Percentiles rank a stretch among this genome's conserved stretches.
phyloP scores from a whole-genome alignment of 1,140 invertebrate species.

The Vollenhovia emeryi region DNA sequence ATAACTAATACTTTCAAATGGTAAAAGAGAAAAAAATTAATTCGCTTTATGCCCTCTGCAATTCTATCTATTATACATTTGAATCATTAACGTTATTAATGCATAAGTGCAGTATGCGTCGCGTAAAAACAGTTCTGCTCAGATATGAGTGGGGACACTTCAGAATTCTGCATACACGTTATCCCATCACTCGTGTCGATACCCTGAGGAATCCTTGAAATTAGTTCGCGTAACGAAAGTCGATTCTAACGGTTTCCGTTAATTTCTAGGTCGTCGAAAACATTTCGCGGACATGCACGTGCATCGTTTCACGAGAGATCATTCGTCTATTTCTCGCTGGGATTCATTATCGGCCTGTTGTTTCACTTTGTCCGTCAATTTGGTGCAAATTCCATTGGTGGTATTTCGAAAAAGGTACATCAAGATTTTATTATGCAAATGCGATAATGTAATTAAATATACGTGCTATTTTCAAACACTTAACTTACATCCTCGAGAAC shows the following conservation, averaged over 20 bases:
- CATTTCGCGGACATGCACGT: background rate
- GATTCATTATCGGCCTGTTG: background rate
- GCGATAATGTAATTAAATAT: background rate
- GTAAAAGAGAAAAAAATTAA: background rate
- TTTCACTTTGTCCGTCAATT: background rate
- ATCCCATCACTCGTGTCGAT: constrained; percentile 53
- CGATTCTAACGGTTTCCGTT: constrained; percentile 36
- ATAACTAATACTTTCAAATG: background rate
- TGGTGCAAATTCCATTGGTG: background rate
- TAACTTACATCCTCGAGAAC: background rate
- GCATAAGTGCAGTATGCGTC: too few relatives aligned
- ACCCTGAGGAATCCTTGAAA: constrained; percentile 56
- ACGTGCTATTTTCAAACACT: background rate
- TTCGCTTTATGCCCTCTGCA: background rate
- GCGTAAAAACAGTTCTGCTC: constrained; percentile 20
- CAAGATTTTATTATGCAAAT: background rate
- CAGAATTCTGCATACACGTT: constrained; percentile 44
- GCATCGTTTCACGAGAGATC: background rate
- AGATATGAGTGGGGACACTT: background rate
- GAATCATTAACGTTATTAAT: background rate
- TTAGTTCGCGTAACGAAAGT: constrained; percentile 16
- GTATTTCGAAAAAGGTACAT: too few relatives aligned
- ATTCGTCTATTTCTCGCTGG: background rate
- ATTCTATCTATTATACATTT: background rate
- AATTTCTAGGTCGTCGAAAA: constrained; percentile 41